phyloP scores from a whole-genome alignment of 2,888 invertebrate species.

The Linyphia triangularis region DNA sequence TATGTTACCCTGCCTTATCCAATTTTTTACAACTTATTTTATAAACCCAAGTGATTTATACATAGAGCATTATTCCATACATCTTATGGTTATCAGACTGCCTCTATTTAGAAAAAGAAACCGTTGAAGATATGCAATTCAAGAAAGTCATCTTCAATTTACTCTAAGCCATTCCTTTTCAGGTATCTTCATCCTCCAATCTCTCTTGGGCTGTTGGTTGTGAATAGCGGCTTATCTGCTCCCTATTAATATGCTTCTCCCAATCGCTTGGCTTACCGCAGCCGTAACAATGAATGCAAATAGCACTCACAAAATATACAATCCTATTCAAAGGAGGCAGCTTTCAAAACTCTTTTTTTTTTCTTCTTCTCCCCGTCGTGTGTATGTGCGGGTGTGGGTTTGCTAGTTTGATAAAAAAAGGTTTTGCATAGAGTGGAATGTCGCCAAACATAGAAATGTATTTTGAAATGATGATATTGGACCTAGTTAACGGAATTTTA shows the following conservation, averaged over 20 bases:
- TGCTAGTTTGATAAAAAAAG: background rate
- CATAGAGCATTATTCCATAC: too few species aligned
- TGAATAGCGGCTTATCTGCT: background rate
- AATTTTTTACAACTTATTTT: too few species aligned
- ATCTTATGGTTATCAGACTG: too few species aligned
- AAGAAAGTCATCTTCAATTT: background rate
- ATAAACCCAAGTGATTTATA: too few species aligned
- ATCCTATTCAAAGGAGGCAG: slow-evolving; percentile 27
- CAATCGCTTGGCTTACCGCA: slow-evolving; percentile 34
- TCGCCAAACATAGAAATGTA: too few species aligned
- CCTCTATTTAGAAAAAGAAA: too few species aligned
- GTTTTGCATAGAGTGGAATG: too few species aligned
- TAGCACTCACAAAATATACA: slow-evolving; percentile 62
- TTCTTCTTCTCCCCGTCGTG: too few species aligned
- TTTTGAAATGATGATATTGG: too few species aligned
- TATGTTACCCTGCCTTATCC: too few species aligned
- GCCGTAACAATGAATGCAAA: slow-evolving; percentile 56
- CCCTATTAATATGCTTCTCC: slow-evolving; percentile 33
- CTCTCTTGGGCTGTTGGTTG: background rate
- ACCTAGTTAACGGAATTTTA: too few species aligned
- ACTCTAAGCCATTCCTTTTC: background rate
- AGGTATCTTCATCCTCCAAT: too few species aligned
- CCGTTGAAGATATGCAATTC: background rate
- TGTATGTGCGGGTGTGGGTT: background rate
- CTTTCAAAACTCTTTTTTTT: slow-evolving; percentile 32